These are phyloP conservation scores for Mugil cephalus DNA, from an alignment of 2,113 vertebrate species.

Conservation along the genomic window DNA sequence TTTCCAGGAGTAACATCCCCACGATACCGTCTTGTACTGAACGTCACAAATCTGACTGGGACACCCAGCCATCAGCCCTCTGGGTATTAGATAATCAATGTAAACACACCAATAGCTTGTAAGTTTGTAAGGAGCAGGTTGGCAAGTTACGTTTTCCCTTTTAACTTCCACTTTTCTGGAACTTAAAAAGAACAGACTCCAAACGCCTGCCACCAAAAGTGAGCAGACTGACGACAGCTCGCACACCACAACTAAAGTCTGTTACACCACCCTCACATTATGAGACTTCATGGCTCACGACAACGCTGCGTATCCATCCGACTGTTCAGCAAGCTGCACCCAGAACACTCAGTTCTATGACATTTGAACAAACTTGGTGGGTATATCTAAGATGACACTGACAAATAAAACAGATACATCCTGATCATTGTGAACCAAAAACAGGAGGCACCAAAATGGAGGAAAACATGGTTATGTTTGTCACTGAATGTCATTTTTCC, in stretches of 20 bases:
- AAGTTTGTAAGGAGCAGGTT: constrained; percentile 8
- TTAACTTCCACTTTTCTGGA: constrained; percentile 9
- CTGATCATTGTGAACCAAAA: constrained; percentile 16
- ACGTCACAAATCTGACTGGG: constrained; percentile 48
- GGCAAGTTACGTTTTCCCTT: not conserved
- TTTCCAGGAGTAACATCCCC: constrained; percentile 30
- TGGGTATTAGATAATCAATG: constrained; percentile 10
- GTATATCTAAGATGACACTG: not conserved
- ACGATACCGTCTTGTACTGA: constrained; percentile 42
- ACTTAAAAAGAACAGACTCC: constrained; percentile 16
- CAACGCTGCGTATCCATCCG: constrained; percentile 30
- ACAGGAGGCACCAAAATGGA: not conserved
- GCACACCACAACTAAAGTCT: not conserved
- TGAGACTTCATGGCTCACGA: constrained; percentile 22
- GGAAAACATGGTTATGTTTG: constrained; percentile 21
- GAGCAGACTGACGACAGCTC: constrained; percentile 21
- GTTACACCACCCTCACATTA: constrained; percentile 13
- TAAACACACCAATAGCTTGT: constrained; percentile 12
- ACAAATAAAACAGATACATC: constrained; percentile 17
- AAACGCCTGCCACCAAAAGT: constrained; percentile 11
- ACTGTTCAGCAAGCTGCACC: constrained; percentile 20
- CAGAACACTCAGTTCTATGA: constrained; percentile 6
- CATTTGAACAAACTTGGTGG: constrained; percentile 13
- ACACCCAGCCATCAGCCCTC: not conserved
- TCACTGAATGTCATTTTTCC: constrained; percentile 24